phyloP scores from a whole-genome alignment of 2,113 vertebrate genomes.

The Saguinus midas region DNA sequence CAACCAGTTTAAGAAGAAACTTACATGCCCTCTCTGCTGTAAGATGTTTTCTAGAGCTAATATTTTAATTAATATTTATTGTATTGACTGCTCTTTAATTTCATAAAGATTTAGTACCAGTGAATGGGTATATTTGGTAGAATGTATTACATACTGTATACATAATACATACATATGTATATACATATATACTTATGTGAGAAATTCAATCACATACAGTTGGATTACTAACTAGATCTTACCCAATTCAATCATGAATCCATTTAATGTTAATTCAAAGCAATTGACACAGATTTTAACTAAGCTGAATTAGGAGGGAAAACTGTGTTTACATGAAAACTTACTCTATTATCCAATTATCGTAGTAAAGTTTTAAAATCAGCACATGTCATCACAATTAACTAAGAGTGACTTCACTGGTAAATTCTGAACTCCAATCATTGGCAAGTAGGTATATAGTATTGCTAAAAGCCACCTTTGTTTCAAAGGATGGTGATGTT shows the following conservation, averaged over 20 bases:
- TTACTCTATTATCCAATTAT: neutral
- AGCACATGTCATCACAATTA: neutral
- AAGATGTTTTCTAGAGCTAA: neutral
- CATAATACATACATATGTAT: neutral
- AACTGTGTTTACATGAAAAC: neutral
- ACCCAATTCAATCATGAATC: neutral
- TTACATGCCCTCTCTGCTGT: neutral
- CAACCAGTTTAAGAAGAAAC: neutral
- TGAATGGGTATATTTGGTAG: neutral
- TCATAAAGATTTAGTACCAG: neutral
- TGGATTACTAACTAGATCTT: neutral
- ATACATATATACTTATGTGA: neutral
- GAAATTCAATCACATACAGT: neutral
- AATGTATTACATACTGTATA: neutral
- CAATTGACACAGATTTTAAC: neutral
- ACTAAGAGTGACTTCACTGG: neutral
- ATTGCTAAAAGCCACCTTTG: neutral
- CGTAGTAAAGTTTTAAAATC: neutral
- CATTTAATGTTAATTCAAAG: neutral
- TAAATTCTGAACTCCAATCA: slow-evolving; percentile 3
- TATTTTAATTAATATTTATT: neutral
- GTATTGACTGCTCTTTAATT: neutral
- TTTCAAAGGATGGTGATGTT: neutral
- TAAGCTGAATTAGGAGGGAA: neutral
- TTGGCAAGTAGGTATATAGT: neutral